A percentile compares a stretch with the other conserved stretches of the same genome.
Evolutionary conservation across 2,888 invertebrate species (phyloP).

Genomic region (Anoplius nigerrimus): DNA sequence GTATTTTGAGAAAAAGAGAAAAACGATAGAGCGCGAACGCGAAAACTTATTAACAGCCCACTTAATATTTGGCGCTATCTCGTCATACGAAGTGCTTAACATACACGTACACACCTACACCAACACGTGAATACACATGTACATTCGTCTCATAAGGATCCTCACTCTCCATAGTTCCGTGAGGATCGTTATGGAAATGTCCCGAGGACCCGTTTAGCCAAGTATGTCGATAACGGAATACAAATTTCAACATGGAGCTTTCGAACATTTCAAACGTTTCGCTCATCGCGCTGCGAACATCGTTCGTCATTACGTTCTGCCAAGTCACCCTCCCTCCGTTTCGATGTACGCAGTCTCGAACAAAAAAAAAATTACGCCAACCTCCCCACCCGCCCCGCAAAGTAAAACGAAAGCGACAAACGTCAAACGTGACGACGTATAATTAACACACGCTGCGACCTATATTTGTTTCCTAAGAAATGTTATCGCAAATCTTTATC

Average conservation of each 20-base stretch:
- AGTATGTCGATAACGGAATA: slow-evolving; percentile 4
- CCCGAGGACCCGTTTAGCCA: not conserved
- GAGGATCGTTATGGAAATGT: slow-evolving; percentile 2
- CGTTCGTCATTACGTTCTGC: too few relatives aligned
- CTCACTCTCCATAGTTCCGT: not conserved
- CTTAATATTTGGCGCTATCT: slow-evolving; percentile 33
- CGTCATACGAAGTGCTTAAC: slow-evolving; percentile 28
- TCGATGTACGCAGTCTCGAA: too few relatives aligned
- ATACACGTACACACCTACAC: too few relatives aligned
- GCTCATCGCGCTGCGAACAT: too few relatives aligned
- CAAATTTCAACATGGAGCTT: not conserved
- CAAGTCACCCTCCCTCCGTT: too few relatives aligned
- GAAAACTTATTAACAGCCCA: slow-evolving; percentile 10
- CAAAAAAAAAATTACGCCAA: too few relatives aligned
- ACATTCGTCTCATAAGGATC: not conserved
- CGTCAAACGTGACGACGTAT: not conserved
- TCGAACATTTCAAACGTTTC: too few relatives aligned
- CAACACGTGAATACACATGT: too few relatives aligned
- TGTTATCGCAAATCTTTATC: slow-evolving; percentile 8
- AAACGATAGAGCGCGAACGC: too few relatives aligned
- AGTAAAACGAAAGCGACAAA: too few relatives aligned
- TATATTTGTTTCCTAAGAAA: slow-evolving; percentile 12
- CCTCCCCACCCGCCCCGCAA: too few relatives aligned
- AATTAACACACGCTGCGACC: slow-evolving; percentile 13
- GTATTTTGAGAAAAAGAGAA: too few relatives aligned